phyloP scores from a whole-genome alignment of 2,888 invertebrate species.

The Acanthosepion lycidas region DNA sequence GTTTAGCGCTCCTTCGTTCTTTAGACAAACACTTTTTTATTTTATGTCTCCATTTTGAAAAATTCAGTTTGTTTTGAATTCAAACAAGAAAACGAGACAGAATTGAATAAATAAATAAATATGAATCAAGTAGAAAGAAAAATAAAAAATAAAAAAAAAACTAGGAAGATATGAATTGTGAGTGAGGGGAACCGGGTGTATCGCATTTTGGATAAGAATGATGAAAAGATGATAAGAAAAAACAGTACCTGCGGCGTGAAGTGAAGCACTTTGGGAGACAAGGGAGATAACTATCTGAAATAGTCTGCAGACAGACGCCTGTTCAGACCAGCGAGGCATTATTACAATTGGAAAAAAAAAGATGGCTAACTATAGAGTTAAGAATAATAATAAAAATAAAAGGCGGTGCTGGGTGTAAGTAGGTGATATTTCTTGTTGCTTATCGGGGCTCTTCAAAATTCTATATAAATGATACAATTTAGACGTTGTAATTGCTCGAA shows the following conservation, averaged over 20 bases:
- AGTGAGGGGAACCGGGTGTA: not conserved
- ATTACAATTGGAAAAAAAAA: constrained; percentile 33
- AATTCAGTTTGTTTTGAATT: not conserved
- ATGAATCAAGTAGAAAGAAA: not conserved
- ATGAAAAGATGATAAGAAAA: not conserved
- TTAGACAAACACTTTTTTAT: not conserved
- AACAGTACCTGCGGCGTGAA: constrained; percentile 33
- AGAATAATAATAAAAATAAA: not conserved
- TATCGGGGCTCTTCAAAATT: constrained; percentile 13
- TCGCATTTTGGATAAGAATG: not conserved
- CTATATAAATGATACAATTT: not conserved
- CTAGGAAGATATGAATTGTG: not conserved
- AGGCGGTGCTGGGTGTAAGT: not conserved
- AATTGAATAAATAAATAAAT: not conserved
- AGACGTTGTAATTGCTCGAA: not conserved
- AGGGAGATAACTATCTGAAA: constrained; percentile 18
- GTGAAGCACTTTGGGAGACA: not conserved
- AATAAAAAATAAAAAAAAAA: not conserved
- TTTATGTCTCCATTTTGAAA: not conserved
- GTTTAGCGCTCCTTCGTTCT: not conserved
- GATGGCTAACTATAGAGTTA: not conserved
- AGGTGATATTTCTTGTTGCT: not conserved
- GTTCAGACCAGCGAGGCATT: constrained; percentile 33
- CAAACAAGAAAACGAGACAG: not conserved
- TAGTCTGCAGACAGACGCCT: constrained; percentile 14